Percentiles rank a stretch among this genome's conserved stretches.
phyloP scores from a whole-genome alignment of 2,888 invertebrate genomes.

The Ophonus ardosiacus region DNA sequence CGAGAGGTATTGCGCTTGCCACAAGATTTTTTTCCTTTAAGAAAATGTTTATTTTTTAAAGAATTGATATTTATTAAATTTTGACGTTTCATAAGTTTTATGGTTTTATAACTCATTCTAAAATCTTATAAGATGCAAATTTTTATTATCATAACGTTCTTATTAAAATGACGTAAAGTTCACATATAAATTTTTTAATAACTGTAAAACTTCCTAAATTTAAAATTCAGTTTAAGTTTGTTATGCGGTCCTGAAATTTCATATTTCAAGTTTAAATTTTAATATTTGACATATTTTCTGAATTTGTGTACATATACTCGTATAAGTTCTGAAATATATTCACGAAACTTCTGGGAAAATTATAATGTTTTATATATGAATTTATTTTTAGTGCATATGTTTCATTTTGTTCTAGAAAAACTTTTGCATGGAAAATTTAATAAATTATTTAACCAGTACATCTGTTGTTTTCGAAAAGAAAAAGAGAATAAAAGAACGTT shows the following conservation, averaged over 20 bases:
- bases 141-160: neutral
- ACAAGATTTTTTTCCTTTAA: too few species aligned
- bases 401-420: neutral
- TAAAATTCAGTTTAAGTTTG: neutral
- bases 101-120: too few species aligned
- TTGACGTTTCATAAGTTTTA: too few species aligned
- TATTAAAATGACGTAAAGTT: neutral
- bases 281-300: neutral
- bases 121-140: too few species aligned
- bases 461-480: too few species aligned
- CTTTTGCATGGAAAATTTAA: too few species aligned
- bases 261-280: neutral
- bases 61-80: too few species aligned
- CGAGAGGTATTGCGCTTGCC: too few species aligned
- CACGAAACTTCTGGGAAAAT: neutral
- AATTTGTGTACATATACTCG: neutral
- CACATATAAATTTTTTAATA: neutral
- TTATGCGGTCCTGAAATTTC: neutral
- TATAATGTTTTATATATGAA: neutral
- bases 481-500: too few species aligned
- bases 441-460: too few species aligned
- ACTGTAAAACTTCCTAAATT: neutral
- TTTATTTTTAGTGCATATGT: neutral
- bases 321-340: neutral
- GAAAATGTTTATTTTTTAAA: too few species aligned